These are phyloP conservation scores for Gambusia yucatana DNA, from an alignment of 2,797 vertebrate species.

Conservation along the genomic window DNA sequence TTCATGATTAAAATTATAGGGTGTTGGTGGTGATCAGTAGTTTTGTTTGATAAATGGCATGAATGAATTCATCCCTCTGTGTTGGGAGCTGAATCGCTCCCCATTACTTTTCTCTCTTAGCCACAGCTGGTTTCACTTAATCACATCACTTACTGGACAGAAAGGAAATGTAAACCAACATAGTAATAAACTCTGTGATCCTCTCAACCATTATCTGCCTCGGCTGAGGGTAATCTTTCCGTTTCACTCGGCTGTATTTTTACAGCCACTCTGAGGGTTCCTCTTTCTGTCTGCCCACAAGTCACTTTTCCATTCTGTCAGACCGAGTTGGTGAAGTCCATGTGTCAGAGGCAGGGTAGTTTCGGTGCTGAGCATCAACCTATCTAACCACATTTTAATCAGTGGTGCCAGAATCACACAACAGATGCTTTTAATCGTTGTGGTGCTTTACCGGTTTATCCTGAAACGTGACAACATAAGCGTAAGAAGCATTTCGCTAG, in stretches of 20 bases:
- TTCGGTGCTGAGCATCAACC: conserved; percentile 51
- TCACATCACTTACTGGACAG: conserved; percentile 38
- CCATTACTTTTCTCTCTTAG: background rate
- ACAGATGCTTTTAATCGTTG: conserved; percentile 70
- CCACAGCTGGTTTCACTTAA: conserved; percentile 24
- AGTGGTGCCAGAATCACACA: conserved; percentile 39
- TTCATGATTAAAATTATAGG: background rate
- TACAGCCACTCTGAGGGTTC: conserved; percentile 73
- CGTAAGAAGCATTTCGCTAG: conserved; percentile 39
- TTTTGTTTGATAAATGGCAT: conserved; percentile 8
- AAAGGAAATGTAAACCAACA: conserved; percentile 33
- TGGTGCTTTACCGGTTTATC: conserved; percentile 31
- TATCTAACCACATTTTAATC: conserved; percentile 60
- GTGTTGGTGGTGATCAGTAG: conserved; percentile 9
- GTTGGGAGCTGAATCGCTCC: conserved; percentile 5
- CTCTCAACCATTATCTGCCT: conserved; percentile 31
- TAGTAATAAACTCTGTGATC: conserved; percentile 44
- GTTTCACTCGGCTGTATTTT: conserved; percentile 68
- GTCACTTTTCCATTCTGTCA: conserved; percentile 82
- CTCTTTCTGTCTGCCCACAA: conserved; percentile 71
- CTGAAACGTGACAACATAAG: conserved; percentile 38
- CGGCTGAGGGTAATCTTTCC: conserved; percentile 51
- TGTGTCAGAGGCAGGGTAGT: conserved; percentile 68
- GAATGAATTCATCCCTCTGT: conserved; percentile 3
- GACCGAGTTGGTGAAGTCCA: conserved; percentile 76